Conservation (phyloP, 1,140 invertebrate genomes). For the Leptinotarsa undecemlineata region DNA sequence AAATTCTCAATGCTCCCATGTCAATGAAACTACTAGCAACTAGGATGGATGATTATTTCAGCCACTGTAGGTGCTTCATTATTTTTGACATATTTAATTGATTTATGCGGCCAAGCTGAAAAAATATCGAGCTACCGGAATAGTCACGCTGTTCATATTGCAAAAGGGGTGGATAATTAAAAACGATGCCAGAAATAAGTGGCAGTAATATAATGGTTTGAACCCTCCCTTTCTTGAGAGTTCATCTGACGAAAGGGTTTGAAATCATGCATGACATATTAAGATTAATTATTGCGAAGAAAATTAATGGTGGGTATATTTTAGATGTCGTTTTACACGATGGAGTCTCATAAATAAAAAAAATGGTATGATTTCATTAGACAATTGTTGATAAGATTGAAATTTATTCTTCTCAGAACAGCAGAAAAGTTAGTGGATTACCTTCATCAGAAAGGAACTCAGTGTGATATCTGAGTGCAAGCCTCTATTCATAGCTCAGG, state of each 20-base stretch:
- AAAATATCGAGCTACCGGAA: constrained; percentile 17
- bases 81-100: constrained; percentile 21
- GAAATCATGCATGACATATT: constrained; percentile 20
- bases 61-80: constrained; percentile 10
- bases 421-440: too few relatives aligned
- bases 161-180: constrained; percentile 22
- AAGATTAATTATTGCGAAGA: constrained; percentile 11
- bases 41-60: background rate
- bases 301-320: too few relatives aligned
- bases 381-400: too few relatives aligned
- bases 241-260: background rate
- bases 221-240: background rate
- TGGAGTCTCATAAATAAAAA: too few relatives aligned
- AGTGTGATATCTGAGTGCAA: too few relatives aligned
- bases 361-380: too few relatives aligned
- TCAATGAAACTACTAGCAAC: too few relatives aligned
- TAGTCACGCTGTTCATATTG: constrained; percentile 2
- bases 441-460: too few relatives aligned
- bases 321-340: too few relatives aligned
- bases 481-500: too few relatives aligned
- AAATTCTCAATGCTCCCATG: too few relatives aligned
- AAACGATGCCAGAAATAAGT: constrained; percentile 22
- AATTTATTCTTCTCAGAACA: too few relatives aligned
- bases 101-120: constrained; percentile 12
- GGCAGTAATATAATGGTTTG: constrained; percentile 13